Evolutionary conservation across 2,113 vertebrate species (phyloP), one percentile per base, ranked within the genome.

Genomic region (Polyodon spathula): DNA sequence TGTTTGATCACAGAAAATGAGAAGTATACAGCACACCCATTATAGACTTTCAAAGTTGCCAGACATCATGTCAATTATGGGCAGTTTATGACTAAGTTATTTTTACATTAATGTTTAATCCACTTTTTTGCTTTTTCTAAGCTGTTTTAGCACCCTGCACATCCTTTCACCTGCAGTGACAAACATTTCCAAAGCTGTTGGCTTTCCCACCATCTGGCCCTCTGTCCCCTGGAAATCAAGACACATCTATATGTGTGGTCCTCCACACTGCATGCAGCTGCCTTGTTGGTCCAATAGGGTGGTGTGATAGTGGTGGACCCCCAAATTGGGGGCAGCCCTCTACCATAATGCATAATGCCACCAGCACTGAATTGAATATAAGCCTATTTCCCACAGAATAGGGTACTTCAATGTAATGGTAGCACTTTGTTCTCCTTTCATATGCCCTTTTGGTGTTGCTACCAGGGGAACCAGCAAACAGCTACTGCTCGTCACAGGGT

Each of bases 131-230:
- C 27, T 27, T 27, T 27, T 27, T 27, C 27, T 27, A 27, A 27
- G 27, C 27, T 3, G 3, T 27, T 27, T 27, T 27, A 27, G 1
- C 27, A 27, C 27, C 27, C 27, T 41, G 38, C 27, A 41, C 44
- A 6, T 17, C 9, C 39, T 8, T 41, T n/a, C 15, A 43, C 10
- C 15, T 27, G 60, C 16, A 55, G 17, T 16, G 39, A 6, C 11
- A 54, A 37, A 9, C 16, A 27, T 27, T 27, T 27, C n/a, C 42
- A 55, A 52, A 38, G 40, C 17, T 27, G 8, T 62, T 40, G 37
- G 37, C 38, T 16, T 44, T 62, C 60, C 41, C 60, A 62, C 40
- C 60, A 62, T 15, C 40, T 62, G 60, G 40, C 16, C 9, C 10
- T n/a, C 50, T 11, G 9, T 44, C 39, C 58, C 14, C 17, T 37